Evolutionary conservation across 2,113 vertebrate species (phyloP), one percentile per base, ranked within the genome.

Genomic region (Trinectes maculatus): DNA sequence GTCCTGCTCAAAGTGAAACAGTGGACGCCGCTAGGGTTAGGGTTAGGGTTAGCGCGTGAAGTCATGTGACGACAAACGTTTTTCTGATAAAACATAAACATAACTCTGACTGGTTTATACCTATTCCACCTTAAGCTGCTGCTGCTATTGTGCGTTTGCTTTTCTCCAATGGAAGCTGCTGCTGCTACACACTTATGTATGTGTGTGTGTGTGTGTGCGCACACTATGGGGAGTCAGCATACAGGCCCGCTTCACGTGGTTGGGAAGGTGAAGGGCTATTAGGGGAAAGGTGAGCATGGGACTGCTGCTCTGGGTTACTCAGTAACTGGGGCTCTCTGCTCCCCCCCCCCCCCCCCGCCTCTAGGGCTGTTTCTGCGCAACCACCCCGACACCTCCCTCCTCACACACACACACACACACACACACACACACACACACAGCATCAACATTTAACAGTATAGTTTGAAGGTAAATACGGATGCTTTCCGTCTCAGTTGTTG

Each of bases 191-290:
- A 40, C 28, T 28, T 33, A 57, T 31, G 52, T 68, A 49, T 60
- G 33, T 24, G 47, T 48, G 22, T 24, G 51, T 54, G 11, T 22
- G 16, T 18, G 37, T 61, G 59, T 55, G 64, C 40, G 33, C 74
- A 76, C 80, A 82, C 86, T 53, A 58, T 82, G 68, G 82, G 77
- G 62, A 77, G 79, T 75, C 80, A 81, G 80, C 68, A 76, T 80
- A 73, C 89, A 90, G 92, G 82, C 86, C 68, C 62, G 59, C 59
- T 90, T 91, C 90, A 91, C 85, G 81, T 92, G 91, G 80, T 86
- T 82, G n/a, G 43, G 60, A 84, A 90, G 90, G 89, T 89, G 77
- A 92, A 84, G 86, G 91, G 91, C 85, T 81, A 92, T 88, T 89
- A 85, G 91, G 89, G 86, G 84, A 92, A 89, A 91, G 92, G 90